Conservation (phyloP, 2,888 invertebrate genomes). For the Venustoraphidia nigricollis region DNA sequence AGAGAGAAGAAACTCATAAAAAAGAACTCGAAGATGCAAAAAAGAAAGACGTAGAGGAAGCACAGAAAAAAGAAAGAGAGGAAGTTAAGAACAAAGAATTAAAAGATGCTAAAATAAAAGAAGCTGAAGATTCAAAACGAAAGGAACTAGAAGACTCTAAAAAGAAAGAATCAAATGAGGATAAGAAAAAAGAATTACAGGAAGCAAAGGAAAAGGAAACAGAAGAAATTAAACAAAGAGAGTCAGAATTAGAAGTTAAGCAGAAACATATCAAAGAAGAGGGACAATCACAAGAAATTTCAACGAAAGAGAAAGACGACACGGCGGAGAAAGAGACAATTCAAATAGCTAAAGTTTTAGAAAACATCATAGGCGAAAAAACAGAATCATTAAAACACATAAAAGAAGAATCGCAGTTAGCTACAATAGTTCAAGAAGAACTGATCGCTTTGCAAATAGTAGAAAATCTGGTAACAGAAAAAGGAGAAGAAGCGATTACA, state of each 20-base stretch:
- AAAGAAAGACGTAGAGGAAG: neutral
- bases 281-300: neutral
- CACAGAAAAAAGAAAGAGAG: neutral
- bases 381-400: conserved; percentile 10
- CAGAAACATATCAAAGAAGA: conserved; percentile 1
- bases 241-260: neutral
- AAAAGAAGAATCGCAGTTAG: conserved; percentile 28
- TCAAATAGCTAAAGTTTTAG: neutral
- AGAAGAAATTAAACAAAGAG: neutral
- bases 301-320: conserved; percentile 1
- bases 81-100: neutral
- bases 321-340: conserved; percentile 3
- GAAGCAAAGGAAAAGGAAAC: neutral
- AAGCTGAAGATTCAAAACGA: neutral
- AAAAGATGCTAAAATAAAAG: conserved; percentile 2
- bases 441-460: conserved; percentile 25
- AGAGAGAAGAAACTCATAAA: conserved; percentile 7
- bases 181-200: conserved; percentile 2
- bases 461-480: conserved; percentile 20
- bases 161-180: neutral
- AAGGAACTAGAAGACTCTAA: neutral
- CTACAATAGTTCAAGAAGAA: conserved; percentile 31
- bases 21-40: conserved; percentile 7
- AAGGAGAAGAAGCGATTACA: too few species aligned
- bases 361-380: conserved; percentile 11